These are phyloP conservation scores for Danio aesculapii DNA, from an alignment of 2,797 vertebrate genomes.

Conservation along the genomic window DNA sequence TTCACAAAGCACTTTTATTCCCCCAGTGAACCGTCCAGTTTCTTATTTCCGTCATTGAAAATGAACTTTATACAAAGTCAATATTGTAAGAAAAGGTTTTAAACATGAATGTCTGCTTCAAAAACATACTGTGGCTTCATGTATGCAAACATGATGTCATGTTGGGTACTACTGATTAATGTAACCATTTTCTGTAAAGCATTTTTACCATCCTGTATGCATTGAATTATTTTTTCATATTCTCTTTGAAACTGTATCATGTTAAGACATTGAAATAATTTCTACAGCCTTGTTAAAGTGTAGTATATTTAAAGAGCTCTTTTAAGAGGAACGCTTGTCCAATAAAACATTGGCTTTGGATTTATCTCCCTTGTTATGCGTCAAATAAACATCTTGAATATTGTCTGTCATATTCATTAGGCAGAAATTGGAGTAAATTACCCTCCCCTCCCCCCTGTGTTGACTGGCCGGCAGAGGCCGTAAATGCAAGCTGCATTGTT, in stretches of 20 bases:
- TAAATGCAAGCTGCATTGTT: conserved; percentile 44
- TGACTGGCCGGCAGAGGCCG: not conserved
- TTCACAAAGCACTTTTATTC: not conserved
- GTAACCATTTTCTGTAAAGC: not conserved
- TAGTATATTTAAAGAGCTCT: not conserved
- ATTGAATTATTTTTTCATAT: not conserved
- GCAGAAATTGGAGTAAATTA: not conserved
- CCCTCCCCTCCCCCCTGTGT: not conserved
- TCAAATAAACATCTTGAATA: not conserved
- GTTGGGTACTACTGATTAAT: conserved; percentile 17
- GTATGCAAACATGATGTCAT: not conserved
- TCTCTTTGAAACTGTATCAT: not conserved
- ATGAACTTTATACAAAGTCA: not conserved
- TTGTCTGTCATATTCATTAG: not conserved
- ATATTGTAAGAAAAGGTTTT: not conserved
- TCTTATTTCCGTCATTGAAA: not conserved
- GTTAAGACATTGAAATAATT: not conserved
- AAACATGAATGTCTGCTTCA: not conserved
- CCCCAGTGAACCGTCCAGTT: not conserved
- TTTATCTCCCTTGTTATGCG: not conserved
- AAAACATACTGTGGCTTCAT: not conserved
- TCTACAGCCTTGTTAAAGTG: not conserved
- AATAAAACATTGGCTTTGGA: not conserved
- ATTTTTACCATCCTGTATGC: not conserved
- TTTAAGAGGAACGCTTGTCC: not conserved